A percentile compares a stretch with the other conserved stretches of the same genome.
These are phyloP conservation scores for Parazoanthus swiftii DNA, from an alignment of 92 coral and sea anemone genomes.

Conservation along the genomic window DNA sequence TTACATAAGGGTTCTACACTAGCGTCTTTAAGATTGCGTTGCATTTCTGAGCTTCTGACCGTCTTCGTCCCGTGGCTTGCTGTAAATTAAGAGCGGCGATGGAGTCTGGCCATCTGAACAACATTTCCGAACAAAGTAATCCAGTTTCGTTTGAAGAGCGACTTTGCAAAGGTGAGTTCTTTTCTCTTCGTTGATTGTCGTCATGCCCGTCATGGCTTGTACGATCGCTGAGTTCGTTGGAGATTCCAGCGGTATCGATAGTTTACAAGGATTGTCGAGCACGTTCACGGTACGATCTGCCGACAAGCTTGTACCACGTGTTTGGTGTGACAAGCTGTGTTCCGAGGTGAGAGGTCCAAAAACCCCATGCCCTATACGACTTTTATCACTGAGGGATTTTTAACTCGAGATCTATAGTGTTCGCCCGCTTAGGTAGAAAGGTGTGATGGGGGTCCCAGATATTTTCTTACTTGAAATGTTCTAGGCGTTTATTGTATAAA, in stretches of 20 bases:
- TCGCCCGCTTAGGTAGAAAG: not conserved
- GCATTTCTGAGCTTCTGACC: not conserved
- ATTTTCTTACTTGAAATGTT: not conserved
- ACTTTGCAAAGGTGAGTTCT: slow-evolving; percentile 7
- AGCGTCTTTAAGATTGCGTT: not conserved
- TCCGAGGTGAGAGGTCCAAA: not conserved
- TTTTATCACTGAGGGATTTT: not conserved
- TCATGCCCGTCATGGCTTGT: not conserved
- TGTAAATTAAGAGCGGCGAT: not conserved
- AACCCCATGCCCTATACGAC: not conserved
- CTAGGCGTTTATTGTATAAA: not conserved
- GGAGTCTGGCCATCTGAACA: not conserved
- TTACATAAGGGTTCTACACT: not conserved
- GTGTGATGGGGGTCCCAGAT: not conserved
- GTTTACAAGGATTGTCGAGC: not conserved
- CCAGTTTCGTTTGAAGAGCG: not conserved
- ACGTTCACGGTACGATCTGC: not conserved
- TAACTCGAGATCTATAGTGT: no score
- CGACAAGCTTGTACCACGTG: not conserved
- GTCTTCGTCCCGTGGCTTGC: not conserved
- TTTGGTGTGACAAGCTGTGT: not conserved
- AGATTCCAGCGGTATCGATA: not conserved
- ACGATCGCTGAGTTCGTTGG: not conserved
- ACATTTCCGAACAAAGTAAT: not conserved
- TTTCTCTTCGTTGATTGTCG: not conserved